These are phyloP conservation scores for Ochotona princeps DNA, from an alignment of 2,113 vertebrate genomes.

Conservation along the genomic window DNA sequence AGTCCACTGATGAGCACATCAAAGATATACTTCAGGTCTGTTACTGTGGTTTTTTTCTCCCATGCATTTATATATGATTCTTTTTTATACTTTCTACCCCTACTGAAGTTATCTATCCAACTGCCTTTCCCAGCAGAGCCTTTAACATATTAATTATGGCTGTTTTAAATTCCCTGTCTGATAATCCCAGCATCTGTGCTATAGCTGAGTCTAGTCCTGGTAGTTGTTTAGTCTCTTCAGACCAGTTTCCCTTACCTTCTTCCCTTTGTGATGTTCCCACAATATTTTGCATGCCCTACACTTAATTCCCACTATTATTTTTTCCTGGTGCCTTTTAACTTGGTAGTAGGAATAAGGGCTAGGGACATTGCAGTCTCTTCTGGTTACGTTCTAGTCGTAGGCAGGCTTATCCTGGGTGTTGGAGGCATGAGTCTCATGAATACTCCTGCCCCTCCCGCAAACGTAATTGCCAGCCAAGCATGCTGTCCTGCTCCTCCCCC, in stretches of 20 bases:
- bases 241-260: slow-evolving; percentile 5
- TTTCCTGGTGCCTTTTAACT: background rate
- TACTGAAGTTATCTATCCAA: slow-evolving; percentile 10
- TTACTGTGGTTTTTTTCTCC: background rate
- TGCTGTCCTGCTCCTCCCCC: background rate
- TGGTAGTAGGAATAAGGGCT: background rate
- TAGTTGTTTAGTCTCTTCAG: slow-evolving; percentile 39
- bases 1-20: too few relatives aligned
- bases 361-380: background rate
- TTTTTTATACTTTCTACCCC: slow-evolving; percentile 6
- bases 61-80: background rate
- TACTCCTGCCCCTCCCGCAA: background rate
- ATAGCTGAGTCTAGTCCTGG: background rate
- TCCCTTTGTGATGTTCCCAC: background rate
- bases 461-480: background rate
- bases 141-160: slow-evolving; percentile 5
- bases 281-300: background rate
- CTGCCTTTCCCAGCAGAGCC: background rate
- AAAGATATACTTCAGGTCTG: too few relatives aligned
- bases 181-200: background rate
- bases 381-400: background rate
- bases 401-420: background rate
- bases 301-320: background rate
- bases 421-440: background rate
- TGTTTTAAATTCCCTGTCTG: slow-evolving; percentile 25